Evolutionary conservation across 2,888 invertebrate species (phyloP).

Genomic region (Leptopterna dolabrata): DNA sequence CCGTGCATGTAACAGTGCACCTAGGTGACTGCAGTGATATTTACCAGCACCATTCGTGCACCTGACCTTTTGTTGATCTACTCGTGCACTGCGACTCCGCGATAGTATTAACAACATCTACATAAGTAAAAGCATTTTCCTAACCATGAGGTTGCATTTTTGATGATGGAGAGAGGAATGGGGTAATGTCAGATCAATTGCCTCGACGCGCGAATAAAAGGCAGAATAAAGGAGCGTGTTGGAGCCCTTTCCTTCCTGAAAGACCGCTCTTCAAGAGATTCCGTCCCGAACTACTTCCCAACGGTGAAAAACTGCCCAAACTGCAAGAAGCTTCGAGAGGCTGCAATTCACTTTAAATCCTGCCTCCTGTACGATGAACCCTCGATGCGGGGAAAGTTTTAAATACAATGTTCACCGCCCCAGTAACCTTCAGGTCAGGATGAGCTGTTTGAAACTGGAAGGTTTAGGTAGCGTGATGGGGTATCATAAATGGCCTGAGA

Average conservation of each 20-base stretch:
- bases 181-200: background rate
- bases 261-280: background rate
- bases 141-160: background rate
- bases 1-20: background rate
- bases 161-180: background rate
- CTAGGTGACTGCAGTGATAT: background rate
- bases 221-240: background rate
- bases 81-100: background rate
- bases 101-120: background rate
- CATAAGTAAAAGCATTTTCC: background rate
- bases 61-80: background rate
- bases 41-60: background rate
- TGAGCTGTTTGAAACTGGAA: background rate
- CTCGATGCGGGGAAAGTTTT: background rate
- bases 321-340: background rate
- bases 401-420: slow-evolving; percentile 28
- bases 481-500: slow-evolving; percentile 2
- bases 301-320: background rate
- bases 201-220: background rate
- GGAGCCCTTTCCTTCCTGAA: background rate
- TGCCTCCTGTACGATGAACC: background rate
- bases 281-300: background rate
- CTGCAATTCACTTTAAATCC: slow-evolving; percentile 4
- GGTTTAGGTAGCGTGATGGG: slow-evolving; percentile 9
- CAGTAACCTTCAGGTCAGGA: slow-evolving; percentile 16